Conservation (phyloP, 1,140 invertebrate species). For the Bombyx mori region DNA sequence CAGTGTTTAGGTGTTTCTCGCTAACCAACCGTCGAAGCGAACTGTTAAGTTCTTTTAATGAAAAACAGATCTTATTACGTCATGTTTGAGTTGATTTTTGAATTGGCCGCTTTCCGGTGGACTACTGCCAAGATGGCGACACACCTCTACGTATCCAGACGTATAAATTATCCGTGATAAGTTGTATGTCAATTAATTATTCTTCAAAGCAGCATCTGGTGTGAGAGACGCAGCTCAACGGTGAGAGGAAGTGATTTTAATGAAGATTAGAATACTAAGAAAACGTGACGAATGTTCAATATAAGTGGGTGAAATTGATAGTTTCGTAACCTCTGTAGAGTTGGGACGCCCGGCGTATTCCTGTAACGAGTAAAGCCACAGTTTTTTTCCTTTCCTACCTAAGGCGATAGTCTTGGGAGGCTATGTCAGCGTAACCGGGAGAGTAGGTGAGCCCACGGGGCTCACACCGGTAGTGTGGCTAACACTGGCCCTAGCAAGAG, state of each 20-base stretch:
- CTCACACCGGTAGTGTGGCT: no score
- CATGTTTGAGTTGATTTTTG: conserved; percentile 20
- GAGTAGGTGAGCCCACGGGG: no score
- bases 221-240: conserved; percentile 37
- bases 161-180: conserved; percentile 70
- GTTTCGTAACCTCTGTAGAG: no score
- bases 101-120: conserved; percentile 24
- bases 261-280: conserved; percentile 19
- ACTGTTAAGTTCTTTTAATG: not conserved
- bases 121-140: conserved; percentile 58
- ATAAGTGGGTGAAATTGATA: no score
- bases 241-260: conserved; percentile 43
- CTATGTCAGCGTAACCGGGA: no score
- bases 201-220: conserved; percentile 69
- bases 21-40: conserved; percentile 16
- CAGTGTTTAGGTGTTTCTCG: conserved; percentile 57
- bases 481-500: no score
- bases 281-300: no score
- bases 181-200: conserved; percentile 71
- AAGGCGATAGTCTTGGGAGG: no score
- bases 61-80: no score
- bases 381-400: no score
- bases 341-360: no score
- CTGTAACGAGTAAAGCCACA: no score
- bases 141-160: conserved; percentile 62